A percentile compares a stretch with the other conserved stretches of the same genome.
phyloP scores from a whole-genome alignment of 2,888 invertebrate genomes.

The Drosophila mimica region DNA sequence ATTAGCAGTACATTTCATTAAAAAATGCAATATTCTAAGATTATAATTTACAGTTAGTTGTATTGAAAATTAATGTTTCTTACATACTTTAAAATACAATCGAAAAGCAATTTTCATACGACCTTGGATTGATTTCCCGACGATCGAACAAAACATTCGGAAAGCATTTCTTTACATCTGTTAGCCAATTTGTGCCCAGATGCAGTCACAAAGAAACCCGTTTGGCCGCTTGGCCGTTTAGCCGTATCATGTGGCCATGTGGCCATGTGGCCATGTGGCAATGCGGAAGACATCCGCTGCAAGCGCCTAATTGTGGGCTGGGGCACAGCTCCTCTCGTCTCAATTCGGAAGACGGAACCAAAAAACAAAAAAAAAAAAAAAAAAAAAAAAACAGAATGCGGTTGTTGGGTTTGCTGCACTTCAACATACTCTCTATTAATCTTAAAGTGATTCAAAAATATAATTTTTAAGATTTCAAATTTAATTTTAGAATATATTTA shows the following conservation, averaged over 20 bases:
- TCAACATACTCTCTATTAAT: conserved; percentile 19
- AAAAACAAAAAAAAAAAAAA: conserved; percentile 19
- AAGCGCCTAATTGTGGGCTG: conserved; percentile 66
- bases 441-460: no score
- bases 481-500: neutral
- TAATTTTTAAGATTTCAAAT: neutral
- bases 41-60: neutral
- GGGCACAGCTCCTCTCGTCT: conserved; percentile 34
- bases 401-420: neutral
- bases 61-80: neutral
- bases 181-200: conserved; percentile 15
- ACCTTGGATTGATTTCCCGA: conserved; percentile 31
- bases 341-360: conserved; percentile 72
- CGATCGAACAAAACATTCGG: conserved; percentile 30
- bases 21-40: no score
- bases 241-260: conserved; percentile 36
- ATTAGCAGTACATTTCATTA: no score
- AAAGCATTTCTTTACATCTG: conserved; percentile 31
- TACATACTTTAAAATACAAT: neutral
- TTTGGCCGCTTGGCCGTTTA: conserved; percentile 40
- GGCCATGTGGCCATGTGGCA: conserved; percentile 32
- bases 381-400: conserved; percentile 5
- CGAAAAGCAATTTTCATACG: conserved; percentile 7
- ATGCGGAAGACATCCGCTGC: conserved; percentile 64
- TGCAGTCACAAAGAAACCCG: conserved; percentile 54